Evolutionary conservation across 2,797 vertebrate genomes (phyloP).

Genomic region (Dendrocincla tyrannina): DNA sequence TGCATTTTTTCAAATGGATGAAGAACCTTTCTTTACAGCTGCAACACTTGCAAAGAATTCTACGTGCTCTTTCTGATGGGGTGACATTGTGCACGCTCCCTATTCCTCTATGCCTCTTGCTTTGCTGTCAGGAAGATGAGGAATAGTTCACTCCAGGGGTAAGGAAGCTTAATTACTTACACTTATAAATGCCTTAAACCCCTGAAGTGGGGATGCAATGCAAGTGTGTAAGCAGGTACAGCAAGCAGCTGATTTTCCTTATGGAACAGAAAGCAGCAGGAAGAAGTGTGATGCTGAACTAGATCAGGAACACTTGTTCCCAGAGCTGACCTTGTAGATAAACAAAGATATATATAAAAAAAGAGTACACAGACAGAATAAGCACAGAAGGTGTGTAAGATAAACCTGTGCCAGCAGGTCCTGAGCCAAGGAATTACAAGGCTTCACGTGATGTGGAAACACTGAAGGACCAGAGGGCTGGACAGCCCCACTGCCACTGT

Average conservation of each 20-base stretch:
- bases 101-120: neutral
- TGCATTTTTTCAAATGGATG: neutral
- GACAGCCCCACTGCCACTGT: too few relatives aligned
- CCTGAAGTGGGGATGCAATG: neutral
- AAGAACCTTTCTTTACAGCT: neutral
- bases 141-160: neutral
- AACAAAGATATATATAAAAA: neutral
- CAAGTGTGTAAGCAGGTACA: rapidly evolving
- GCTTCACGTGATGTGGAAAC: too few relatives aligned
- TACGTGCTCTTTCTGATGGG: rapidly evolving
- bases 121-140: neutral
- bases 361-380: neutral
- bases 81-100: rapidly evolving
- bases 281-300: neutral
- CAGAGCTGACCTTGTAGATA: neutral
- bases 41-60: neutral
- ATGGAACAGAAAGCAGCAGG: neutral
- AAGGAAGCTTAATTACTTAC: neutral
- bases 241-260: neutral
- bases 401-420: neutral
- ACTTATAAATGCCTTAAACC: neutral
- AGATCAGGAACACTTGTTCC: neutral
- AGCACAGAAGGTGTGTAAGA: neutral
- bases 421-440: neutral
- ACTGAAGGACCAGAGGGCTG: neutral